Base-by-base conservation (phyloP, 2,113 vertebrate species). In the Pteronura brasiliensis region DNA sequence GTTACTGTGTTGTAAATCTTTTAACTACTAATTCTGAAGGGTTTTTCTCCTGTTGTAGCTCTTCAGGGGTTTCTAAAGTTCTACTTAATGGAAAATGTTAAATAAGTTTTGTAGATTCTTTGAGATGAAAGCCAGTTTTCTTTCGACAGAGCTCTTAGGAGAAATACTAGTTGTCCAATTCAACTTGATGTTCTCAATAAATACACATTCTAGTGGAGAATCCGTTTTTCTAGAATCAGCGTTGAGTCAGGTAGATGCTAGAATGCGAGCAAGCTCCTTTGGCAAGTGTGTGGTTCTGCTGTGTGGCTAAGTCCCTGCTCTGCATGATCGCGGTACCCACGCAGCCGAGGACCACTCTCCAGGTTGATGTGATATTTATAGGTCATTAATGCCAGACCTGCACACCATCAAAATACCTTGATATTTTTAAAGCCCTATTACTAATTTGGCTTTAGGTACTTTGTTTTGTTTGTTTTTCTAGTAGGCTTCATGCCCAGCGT, bases 101-200 rank as follows among this genome's bases (percentile, higher is more conserved):
- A 47, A 69, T 59, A 80, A 20, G 9, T 91, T 95, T 93, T 88
- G 10, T 90, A 85, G 90, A n/a, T 81, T 76, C 25, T 96, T 93
- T 39, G 36, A 59, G 34, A 88, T 88, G 65, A 93, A 84, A 79
- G 44, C 63, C 31, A 74, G 67, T 25, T 72, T 71, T 77, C 69
- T 84, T 93, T 89, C 27, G 63, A 25, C 31, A 67, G 55, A 94
- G 36, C 44, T 85, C n/a, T 71, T 52, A 71, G 84, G 42, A 90
- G 49, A 39, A 31, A 36, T 76, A 27, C 57, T 92, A 61, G 18
- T 29, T 57, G 11, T 63, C 71, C 67, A 72, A 67, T 77, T 90
- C 80, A 95, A 14, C 59, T 76, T 86, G 15, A 52, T 80, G 72
- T 65, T 88, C 49, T 76, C 76, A 57, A 25, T 59, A 61, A 55